Base-by-base conservation (phyloP, 2,888 invertebrate genomes). In the Rosalia funebris region DNA sequence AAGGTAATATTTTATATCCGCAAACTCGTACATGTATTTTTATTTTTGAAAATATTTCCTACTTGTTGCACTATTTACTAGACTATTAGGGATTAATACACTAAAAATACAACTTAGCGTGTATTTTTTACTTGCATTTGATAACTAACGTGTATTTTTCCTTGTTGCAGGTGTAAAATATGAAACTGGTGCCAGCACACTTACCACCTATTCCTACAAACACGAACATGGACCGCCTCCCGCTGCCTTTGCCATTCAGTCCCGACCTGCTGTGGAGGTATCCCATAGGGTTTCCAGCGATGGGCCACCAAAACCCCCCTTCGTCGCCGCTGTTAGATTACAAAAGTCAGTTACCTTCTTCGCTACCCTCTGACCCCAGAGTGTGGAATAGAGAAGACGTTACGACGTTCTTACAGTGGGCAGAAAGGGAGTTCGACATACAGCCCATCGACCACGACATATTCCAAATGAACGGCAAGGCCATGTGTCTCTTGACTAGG, bases 381-480 rank as follows among this genome's bases (percentile, higher is more conserved):
- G 83, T 92, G 46, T 96, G 96, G 96, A 90, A 91, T 57, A 87
- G 96, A 70, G 95, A 95, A 71, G 95, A 96, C 79, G 96, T 96
- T 14, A 85, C 88, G 42, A 87, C 91, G 53, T 96, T 96, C 82
- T 83, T 96, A 47, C 89, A 92, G 77, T 96, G 95, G 91, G 93
- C 95, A 70, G 95, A 96, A 82, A 86, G 93, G 68, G 95, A 95
- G 83, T 96, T 95, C 80, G 95, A 95, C 81, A 84, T 96, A 70
- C 95, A 95, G 52, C 90, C 91, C 72, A 92, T 96, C 78, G 95
- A 95, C 78, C 90, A 93, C 88, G 95, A 96, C 77, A 89, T 93
- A 83, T 96, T 96, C 81, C 94, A 94, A 84, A 96, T 96, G 95
- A 96, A 96, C 81, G 96, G 96, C 86, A 97, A 97, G 83, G 97